Base-by-base conservation (phyloP, 2,113 vertebrate species). In the Nothobranchius furzeri region DNA sequence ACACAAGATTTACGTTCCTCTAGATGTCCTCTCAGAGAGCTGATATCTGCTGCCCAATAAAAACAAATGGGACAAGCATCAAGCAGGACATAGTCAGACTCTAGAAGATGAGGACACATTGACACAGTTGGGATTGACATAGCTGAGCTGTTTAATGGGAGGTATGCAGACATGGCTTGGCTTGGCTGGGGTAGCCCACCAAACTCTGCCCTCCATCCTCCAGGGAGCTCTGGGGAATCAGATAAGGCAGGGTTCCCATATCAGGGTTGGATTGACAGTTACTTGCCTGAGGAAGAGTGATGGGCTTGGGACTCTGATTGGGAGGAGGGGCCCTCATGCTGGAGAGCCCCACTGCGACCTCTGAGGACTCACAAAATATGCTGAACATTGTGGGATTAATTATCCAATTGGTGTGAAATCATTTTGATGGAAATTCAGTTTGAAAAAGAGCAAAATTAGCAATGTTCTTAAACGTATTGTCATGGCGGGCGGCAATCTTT, bases 181-280 rank as follows among this genome's bases (percentile, higher is more conserved):
- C 89, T 90, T 88, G 90, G 90, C 89, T 91, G 86, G 91, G 87
- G 84, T 43, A 50, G 70, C 60, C 82, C 82, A 56, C 52, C 68
- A 66, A 20, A 53, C 66, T 65, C 68, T 52, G 64, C 60, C 60
- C 63, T 52, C 12, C 24, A n/a, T 58, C 25, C 92, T 85, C 82
- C 17, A 56, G 91, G 90, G 92, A 88, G 62, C 76, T 82, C 64
- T 89, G 90, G 66, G 70, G 71, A 76, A 92, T 93, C 92, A 90
- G 93, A 92, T 92, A 92, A 92, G 79, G 66, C 51, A 3, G 10
- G 73, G 75, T 90, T 92, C 92, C 89, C 92, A 93, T 78, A 92
- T 89, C 86, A 68, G 63, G 76, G 69, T 83, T 72, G 77, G 85
- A 92, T 87, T 91, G 88, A 91, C 89, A 91, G 80, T 83, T 90